Evolutionary conservation across 2,797 vertebrate species (phyloP).

Genomic region (Coreius guichenoti): DNA sequence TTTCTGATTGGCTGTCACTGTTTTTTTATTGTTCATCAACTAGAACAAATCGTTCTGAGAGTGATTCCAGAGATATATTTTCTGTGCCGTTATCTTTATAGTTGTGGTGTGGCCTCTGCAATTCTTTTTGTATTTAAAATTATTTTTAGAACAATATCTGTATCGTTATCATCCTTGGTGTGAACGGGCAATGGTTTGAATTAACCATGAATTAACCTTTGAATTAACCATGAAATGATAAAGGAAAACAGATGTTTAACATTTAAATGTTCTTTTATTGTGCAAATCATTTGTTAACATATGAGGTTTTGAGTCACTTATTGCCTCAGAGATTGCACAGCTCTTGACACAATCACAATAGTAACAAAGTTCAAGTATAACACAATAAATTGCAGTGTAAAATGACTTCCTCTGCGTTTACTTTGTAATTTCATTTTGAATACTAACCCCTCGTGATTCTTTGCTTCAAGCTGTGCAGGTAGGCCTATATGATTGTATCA

Average conservation of each 20-base stretch:
- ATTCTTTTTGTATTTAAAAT: neutral
- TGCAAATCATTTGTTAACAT: conserved; percentile 21
- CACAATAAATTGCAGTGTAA: conserved; percentile 5
- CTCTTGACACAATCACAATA: conserved; percentile 31
- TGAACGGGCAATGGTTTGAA: neutral
- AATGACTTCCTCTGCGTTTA: neutral
- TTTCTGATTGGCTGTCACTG: neutral
- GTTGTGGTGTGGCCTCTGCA: neutral
- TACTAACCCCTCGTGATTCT: conserved; percentile 11
- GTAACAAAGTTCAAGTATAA: conserved; percentile 52
- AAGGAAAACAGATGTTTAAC: neutral
- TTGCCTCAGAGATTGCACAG: conserved; percentile 18
- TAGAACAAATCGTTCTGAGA: neutral
- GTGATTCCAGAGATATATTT: neutral
- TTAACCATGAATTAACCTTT: neutral
- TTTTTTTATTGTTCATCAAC: neutral
- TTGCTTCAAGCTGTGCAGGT: neutral
- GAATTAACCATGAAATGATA: neutral
- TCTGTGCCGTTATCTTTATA: neutral
- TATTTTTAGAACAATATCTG: neutral
- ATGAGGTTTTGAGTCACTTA: conserved; percentile 4
- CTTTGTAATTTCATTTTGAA: conserved; percentile 10
- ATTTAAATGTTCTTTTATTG: neutral
- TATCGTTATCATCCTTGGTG: neutral
- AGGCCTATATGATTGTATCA: conserved; percentile 26